phyloP scores from a whole-genome alignment of 1,140 invertebrate genomes.

The Triops longicaudatus region DNA sequence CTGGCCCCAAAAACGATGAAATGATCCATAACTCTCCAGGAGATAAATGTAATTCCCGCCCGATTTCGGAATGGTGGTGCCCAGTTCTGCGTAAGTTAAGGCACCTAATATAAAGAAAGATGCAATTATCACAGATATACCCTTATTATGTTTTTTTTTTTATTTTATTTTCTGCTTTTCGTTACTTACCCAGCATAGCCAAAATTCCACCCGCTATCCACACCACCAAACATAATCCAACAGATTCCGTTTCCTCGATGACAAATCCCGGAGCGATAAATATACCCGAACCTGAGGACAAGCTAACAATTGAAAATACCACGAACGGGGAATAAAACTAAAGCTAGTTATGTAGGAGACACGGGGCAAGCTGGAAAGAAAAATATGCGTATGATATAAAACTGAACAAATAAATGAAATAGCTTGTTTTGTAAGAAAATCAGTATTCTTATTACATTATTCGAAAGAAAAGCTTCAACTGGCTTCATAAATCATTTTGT shows the following conservation, averaged over 20 bases:
- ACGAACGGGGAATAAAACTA: not conserved
- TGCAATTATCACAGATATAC: constrained; percentile 3
- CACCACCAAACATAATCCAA: constrained; percentile 1
- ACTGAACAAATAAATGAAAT: too few species aligned
- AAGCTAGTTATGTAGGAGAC: too few species aligned
- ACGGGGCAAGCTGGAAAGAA: too few species aligned
- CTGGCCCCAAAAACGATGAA: constrained; percentile 32
- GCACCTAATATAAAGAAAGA: constrained; percentile 38
- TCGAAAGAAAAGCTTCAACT: too few species aligned
- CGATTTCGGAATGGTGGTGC: constrained; percentile 38
- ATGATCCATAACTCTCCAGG: constrained; percentile 34
- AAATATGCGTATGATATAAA: too few species aligned
- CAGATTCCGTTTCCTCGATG: not conserved
- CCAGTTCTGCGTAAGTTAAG: constrained; percentile 43
- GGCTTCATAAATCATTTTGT: too few species aligned
- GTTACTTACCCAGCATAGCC: not conserved
- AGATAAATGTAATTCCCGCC: constrained; percentile 38
- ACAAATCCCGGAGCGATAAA: not conserved
- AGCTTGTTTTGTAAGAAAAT: too few species aligned
- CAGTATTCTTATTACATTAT: too few species aligned
- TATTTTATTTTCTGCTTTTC: not conserved
- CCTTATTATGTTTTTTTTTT: not conserved
- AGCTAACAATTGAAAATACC: not conserved
- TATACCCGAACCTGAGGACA: not conserved
- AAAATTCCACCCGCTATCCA: not conserved